Percentiles rank a stretch among this genome's conserved stretches.
phyloP scores from a whole-genome alignment of 2,797 vertebrate genomes.

The Capromys pilorides region DNA sequence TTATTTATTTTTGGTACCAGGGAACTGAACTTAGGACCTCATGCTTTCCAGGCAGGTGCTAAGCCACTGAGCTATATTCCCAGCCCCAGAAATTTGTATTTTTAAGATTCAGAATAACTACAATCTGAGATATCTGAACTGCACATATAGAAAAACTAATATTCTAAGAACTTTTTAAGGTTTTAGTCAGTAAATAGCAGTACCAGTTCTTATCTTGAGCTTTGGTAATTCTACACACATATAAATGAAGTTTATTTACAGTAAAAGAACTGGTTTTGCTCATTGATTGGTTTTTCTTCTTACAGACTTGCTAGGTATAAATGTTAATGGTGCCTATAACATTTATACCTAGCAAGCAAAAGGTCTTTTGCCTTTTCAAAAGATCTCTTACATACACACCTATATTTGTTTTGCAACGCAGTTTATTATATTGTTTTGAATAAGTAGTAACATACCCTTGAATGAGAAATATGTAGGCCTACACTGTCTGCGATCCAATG shows the following conservation, averaged over 20 bases:
- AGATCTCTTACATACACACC: neutral
- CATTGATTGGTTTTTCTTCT: neutral
- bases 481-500: neutral
- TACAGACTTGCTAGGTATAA: neutral
- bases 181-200: neutral
- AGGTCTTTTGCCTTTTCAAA: neutral
- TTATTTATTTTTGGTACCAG: too few relatives aligned
- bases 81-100: too few relatives aligned
- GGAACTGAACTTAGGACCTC: too few relatives aligned
- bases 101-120: slow-evolving; percentile 6
- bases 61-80: too few relatives aligned
- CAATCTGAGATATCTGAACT: neutral
- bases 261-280: neutral
- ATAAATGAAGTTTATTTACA: neutral
- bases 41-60: too few relatives aligned
- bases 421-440: neutral
- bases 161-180: neutral
- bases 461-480: neutral
- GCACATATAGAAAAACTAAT: slow-evolving; percentile 8
- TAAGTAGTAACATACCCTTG: neutral
- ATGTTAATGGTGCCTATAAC: neutral
- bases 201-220: neutral
- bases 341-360: too few relatives aligned
- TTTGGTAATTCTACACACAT: neutral
- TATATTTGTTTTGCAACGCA: neutral